phyloP scores from a whole-genome alignment of 2,888 invertebrate species.

The Machimus atricapillus region DNA sequence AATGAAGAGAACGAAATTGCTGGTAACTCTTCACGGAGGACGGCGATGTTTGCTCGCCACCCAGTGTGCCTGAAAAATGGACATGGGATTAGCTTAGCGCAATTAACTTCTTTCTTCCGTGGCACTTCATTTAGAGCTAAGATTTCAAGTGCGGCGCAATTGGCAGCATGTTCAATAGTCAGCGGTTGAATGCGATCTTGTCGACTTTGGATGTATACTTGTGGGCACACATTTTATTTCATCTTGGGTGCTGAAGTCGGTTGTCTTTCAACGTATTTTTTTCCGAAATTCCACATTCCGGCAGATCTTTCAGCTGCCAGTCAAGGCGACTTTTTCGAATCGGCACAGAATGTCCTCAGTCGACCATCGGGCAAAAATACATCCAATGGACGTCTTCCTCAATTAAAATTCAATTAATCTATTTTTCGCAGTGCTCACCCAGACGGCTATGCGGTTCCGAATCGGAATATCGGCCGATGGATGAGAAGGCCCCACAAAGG shows the following conservation, averaged over 20 bases:
- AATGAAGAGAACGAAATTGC: neutral
- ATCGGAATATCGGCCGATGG: neutral
- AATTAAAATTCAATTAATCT: constrained; percentile 37
- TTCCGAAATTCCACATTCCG: neutral
- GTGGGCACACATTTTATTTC: neutral
- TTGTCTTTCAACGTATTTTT: neutral
- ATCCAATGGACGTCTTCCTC: neutral
- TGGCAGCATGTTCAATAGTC: neutral
- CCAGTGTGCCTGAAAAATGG: neutral
- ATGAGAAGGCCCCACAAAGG: neutral
- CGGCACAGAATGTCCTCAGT: constrained; percentile 5
- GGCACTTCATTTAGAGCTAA: neutral
- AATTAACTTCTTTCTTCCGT: neutral
- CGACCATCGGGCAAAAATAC: neutral
- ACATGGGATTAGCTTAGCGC: neutral
- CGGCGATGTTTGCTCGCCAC: neutral
- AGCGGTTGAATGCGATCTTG: neutral
- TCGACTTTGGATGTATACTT: neutral
- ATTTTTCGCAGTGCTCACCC: neutral
- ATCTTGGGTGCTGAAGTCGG: neutral
- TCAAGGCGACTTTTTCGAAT: neutral
- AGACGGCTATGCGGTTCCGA: neutral
- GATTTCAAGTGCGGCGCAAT: neutral
- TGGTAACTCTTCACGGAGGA: neutral
- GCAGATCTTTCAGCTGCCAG: neutral